Conservation (phyloP, 2,113 vertebrate genomes). For the Ailurus styani region DNA sequence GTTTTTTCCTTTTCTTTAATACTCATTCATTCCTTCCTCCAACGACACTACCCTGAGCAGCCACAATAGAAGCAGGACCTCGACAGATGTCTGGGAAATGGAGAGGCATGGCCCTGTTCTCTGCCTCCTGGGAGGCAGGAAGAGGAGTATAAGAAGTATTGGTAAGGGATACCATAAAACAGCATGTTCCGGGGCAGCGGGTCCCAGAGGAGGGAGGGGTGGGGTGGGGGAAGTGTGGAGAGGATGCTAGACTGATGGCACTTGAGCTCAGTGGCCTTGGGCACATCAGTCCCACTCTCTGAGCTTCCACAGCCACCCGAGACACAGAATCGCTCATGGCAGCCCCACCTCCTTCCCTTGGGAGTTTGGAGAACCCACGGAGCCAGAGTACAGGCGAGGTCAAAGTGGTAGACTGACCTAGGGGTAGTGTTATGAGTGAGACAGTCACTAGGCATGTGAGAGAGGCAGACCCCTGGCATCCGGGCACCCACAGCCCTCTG, state of each 20-base stretch:
- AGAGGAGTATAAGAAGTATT: neutral
- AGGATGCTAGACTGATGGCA: neutral
- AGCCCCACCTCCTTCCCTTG: neutral
- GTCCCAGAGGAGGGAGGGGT: neutral
- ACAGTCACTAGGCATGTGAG: neutral
- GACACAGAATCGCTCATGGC: neutral
- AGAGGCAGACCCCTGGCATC: neutral
- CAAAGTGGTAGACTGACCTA: neutral
- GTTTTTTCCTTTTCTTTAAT: neutral
- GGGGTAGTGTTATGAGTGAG: neutral
- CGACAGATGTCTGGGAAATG: accelerated
- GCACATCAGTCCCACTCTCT: neutral
- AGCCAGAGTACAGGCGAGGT: neutral
- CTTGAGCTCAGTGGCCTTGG: neutral
- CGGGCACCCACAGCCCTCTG: neutral
- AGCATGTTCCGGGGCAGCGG: neutral
- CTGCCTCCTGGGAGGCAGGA: neutral
- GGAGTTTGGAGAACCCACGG: neutral
- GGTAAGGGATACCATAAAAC: neutral
- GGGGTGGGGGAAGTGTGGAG: neutral
- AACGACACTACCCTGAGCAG: neutral
- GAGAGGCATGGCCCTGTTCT: neutral
- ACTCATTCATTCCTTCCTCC: neutral
- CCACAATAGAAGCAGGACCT: neutral
- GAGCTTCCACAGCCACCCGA: neutral